phyloP scores from a whole-genome alignment of 2,888 invertebrate genomes.

The Horisme vitalbata region DNA sequence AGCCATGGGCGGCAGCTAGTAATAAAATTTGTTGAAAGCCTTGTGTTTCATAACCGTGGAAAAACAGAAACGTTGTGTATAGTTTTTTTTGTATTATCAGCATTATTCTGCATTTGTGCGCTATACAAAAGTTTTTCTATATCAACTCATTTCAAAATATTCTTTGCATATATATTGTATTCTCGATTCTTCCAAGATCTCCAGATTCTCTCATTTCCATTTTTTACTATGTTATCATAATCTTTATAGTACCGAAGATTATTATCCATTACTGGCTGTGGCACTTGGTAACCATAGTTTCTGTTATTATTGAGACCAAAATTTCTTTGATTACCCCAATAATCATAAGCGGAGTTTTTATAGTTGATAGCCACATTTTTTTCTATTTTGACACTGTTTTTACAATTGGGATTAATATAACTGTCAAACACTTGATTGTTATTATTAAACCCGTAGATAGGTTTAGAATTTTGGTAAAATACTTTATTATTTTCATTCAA shows the following conservation, averaged over 20 bases:
- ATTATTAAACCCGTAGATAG: background rate
- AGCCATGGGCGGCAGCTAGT: no score
- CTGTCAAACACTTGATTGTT: background rate
- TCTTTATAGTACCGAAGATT: background rate
- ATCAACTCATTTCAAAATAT: background rate
- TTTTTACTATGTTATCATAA: background rate
- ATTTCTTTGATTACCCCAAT: background rate
- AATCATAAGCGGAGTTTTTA: slow-evolving; percentile 1
- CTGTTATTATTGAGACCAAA: background rate
- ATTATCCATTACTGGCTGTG: background rate
- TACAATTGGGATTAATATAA: background rate
- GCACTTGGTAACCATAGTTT: background rate
- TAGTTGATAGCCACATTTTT: slow-evolving; percentile 4
- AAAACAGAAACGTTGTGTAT: no score
- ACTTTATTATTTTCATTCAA: background rate
- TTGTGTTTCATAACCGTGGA: no score
- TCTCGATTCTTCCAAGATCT: slow-evolving; percentile 31
- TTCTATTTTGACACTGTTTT: slow-evolving; percentile 2
- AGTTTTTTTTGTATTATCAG: background rate
- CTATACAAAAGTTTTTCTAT: background rate
- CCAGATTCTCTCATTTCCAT: slow-evolving; percentile 26
- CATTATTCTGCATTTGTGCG: slow-evolving; percentile 2
- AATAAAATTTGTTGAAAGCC: no score
- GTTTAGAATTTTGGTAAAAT: background rate
- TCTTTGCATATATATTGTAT: slow-evolving; percentile 4